Conservation (phyloP, 1,140 invertebrate species). For the Lepidurus couesii region DNA sequence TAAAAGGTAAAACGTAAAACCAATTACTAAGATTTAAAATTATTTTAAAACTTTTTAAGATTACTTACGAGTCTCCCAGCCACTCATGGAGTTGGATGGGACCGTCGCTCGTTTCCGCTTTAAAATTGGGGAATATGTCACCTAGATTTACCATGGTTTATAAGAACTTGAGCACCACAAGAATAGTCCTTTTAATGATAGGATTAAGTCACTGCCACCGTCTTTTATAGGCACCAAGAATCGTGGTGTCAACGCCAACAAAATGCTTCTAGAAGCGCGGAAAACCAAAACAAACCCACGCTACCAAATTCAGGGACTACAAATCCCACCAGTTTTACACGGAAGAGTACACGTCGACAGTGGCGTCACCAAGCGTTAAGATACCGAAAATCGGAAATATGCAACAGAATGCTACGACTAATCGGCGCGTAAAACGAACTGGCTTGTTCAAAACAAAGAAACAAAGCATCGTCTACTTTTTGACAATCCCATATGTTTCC, state of each 20-base stretch:
- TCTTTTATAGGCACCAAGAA: neutral
- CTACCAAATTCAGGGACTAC: neutral
- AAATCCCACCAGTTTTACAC: too few species aligned
- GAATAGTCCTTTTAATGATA: neutral
- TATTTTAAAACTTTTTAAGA: slow-evolving; percentile 35
- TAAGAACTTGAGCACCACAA: neutral
- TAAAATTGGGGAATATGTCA: slow-evolving; percentile 67
- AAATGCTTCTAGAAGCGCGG: neutral
- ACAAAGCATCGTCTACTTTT: too few species aligned
- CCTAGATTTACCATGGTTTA: slow-evolving; percentile 51
- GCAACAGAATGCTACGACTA: too few species aligned
- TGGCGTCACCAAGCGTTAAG: too few species aligned
- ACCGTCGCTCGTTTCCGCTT: slow-evolving; percentile 65
- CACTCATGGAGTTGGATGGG: slow-evolving; percentile 69
- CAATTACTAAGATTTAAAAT: slow-evolving; percentile 19
- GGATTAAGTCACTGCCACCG: neutral
- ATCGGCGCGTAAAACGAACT: too few species aligned
- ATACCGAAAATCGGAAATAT: too few species aligned
- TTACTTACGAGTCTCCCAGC: slow-evolving; percentile 64
- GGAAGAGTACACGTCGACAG: too few species aligned
- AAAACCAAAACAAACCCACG: slow-evolving; percentile 15
- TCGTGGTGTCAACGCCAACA: neutral
- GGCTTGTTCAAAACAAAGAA: too few species aligned
- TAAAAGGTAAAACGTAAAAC: slow-evolving; percentile 49
- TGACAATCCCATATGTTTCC: too few species aligned